Percentiles rank a stretch among this genome's conserved stretches.
phyloP scores from a whole-genome alignment of 1,140 invertebrate species.

The Meteorus sp. region DNA sequence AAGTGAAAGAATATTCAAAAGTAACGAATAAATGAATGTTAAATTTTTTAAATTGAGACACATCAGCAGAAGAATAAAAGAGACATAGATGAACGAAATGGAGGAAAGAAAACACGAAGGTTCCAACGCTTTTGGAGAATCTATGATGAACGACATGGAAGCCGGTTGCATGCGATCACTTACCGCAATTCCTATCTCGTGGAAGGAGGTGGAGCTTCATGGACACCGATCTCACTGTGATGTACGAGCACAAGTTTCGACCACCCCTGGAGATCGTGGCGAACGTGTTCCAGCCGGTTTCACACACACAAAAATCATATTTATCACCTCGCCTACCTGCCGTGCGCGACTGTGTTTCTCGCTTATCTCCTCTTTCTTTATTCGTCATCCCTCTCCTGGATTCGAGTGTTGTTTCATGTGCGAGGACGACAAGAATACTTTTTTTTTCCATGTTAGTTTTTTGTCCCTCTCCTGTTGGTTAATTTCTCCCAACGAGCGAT shows the following conservation, averaged over 20 bases:
- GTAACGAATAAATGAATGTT: too few species aligned
- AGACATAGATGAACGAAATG: too few species aligned
- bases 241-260: slow-evolving; percentile 52
- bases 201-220: slow-evolving; percentile 40
- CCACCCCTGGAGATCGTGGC: slow-evolving; percentile 51
- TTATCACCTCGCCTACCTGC: slow-evolving; percentile 49
- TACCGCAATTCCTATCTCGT: slow-evolving; percentile 1
- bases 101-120: slow-evolving; percentile 12
- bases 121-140: slow-evolving; percentile 3
- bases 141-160: slow-evolving; percentile 14
- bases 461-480: too few species aligned
- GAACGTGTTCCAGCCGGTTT: slow-evolving; percentile 47
- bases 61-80: slow-evolving; percentile 14
- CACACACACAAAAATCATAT: slow-evolving; percentile 55
- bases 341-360: slow-evolving; percentile 23
- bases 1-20: neutral
- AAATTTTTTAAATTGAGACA: slow-evolving; percentile 30
- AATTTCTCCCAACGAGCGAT: slow-evolving; percentile 45
- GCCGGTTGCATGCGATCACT: slow-evolving; percentile 10
- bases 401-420: slow-evolving; percentile 20
- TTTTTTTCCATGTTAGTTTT: slow-evolving; percentile 32
- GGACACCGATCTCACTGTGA: slow-evolving; percentile 40
- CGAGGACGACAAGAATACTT: slow-evolving; percentile 26
- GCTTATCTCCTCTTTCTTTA: slow-evolving; percentile 24
- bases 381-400: slow-evolving; percentile 14